phyloP scores from a whole-genome alignment of 2,888 invertebrate genomes.

The Drosophila meridionalis region DNA sequence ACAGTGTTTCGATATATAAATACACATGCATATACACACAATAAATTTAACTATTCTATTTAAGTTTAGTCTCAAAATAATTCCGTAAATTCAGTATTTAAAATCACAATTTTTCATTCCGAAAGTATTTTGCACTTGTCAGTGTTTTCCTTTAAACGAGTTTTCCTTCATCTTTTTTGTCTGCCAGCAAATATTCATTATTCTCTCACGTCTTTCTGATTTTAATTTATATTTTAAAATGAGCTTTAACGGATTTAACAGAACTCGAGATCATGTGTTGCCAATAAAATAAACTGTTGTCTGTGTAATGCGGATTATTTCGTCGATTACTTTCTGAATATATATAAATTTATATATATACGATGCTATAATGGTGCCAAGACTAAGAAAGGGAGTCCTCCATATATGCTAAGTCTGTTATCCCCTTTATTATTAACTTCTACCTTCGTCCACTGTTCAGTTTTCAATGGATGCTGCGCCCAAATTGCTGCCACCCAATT shows the following conservation, averaged over 20 bases:
- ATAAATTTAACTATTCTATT: slow-evolving; percentile 67
- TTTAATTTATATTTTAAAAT: slow-evolving; percentile 50
- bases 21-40: slow-evolving; percentile 57
- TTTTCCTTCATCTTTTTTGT: slow-evolving; percentile 28
- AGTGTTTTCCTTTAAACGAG: slow-evolving; percentile 37
- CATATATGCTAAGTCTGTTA: slow-evolving; percentile 20
- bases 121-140: slow-evolving; percentile 61
- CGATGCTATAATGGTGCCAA: slow-evolving; percentile 34
- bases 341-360: slow-evolving; percentile 19
- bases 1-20: slow-evolving; percentile 59
- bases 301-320: slow-evolving; percentile 41
- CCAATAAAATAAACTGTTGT: slow-evolving; percentile 60
- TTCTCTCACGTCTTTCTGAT: slow-evolving; percentile 53
- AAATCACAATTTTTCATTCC: slow-evolving; percentile 67
- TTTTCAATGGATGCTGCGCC: slow-evolving; percentile 71
- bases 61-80: slow-evolving; percentile 66
- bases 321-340: slow-evolving; percentile 47
- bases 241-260: slow-evolving; percentile 59
- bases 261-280: slow-evolving; percentile 73
- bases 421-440: slow-evolving; percentile 13
- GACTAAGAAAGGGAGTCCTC: slow-evolving; percentile 30
- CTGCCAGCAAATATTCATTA: slow-evolving; percentile 41
- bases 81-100: slow-evolving; percentile 66
- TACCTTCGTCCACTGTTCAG: slow-evolving; percentile 43
- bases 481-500: slow-evolving; percentile 87